Evolutionary conservation across 2,113 vertebrate genomes (phyloP).

Genomic region (Copsychus sechellarum): DNA sequence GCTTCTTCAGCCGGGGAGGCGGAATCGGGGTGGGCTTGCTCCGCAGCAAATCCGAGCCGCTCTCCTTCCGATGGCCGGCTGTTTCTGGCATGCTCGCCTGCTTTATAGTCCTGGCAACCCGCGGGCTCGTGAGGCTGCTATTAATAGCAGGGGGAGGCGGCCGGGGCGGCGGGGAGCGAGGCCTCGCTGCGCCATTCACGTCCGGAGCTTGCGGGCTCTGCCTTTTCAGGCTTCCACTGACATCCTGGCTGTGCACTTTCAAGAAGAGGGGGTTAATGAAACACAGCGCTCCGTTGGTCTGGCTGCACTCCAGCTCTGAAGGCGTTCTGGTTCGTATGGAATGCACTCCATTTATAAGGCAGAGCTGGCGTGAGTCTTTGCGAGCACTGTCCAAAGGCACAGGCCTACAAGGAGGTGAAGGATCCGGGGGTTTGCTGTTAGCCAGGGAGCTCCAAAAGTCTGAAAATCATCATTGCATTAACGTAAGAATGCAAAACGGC

Average conservation of each 20-base stretch:
- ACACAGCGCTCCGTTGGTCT: conserved; percentile 86
- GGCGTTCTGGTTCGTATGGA: conserved; percentile 79
- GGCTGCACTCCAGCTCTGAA: conserved; percentile 80
- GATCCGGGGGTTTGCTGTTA: conserved; percentile 73
- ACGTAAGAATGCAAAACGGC: conserved; percentile 70
- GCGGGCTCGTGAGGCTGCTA: conserved; percentile 71
- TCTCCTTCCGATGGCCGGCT: conserved; percentile 64
- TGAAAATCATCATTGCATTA: conserved; percentile 78
- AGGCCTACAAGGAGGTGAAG: conserved; percentile 71
- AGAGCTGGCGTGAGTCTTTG: conserved; percentile 73
- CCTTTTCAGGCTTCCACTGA: conserved; percentile 66
- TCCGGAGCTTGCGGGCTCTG: conserved; percentile 56
- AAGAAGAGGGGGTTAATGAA: conserved; percentile 93
- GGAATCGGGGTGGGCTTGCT: conserved; percentile 75
- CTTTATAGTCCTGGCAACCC: conserved; percentile 73
- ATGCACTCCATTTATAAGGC: conserved; percentile 85
- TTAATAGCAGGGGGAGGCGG: conserved; percentile 81
- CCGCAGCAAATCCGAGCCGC: conserved; percentile 66
- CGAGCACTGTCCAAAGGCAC: conserved; percentile 70
- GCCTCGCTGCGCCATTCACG: conserved; percentile 70
- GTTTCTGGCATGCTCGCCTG: conserved; percentile 82
- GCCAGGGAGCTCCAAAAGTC: conserved; percentile 90
- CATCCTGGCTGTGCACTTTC: conserved; percentile 84
- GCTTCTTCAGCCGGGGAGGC: conserved; percentile 80
- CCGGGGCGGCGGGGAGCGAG: conserved; percentile 79